Percentiles rank a stretch among this genome's conserved stretches.
Conservation (phyloP, 2,888 invertebrate genomes). For the Nymphalis c-album region DNA sequence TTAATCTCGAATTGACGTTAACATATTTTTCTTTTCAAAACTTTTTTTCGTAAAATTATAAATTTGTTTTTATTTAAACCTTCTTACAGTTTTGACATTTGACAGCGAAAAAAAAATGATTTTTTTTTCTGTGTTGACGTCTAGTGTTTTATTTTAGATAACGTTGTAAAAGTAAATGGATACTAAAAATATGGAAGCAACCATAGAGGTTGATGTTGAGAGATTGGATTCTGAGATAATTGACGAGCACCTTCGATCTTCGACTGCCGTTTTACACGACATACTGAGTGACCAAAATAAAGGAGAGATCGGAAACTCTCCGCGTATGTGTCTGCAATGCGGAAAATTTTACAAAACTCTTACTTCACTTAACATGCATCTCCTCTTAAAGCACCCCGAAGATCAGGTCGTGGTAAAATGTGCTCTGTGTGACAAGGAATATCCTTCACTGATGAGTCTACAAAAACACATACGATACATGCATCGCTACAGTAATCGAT, state of each 20-base stretch:
- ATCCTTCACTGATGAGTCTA: conserved; percentile 60
- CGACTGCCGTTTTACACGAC: conserved; percentile 55
- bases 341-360: conserved; percentile 61
- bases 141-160: neutral
- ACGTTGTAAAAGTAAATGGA: neutral
- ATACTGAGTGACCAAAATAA: conserved; percentile 46
- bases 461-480: conserved; percentile 63
- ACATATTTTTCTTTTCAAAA: neutral
- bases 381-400: conserved; percentile 58
- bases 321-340: conserved; percentile 70
- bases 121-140: conserved; percentile 30
- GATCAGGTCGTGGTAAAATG: conserved; percentile 51
- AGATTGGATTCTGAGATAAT: conserved; percentile 50
- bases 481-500: conserved; percentile 57
- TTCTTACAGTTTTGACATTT: conserved; percentile 1
- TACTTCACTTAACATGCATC: conserved; percentile 57
- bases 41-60: neutral
- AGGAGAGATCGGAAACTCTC: conserved; percentile 36
- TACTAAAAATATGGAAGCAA: conserved; percentile 34
- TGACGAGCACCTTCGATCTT: conserved; percentile 54
- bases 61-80: conserved; percentile 8
- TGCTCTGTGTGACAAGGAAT: conserved; percentile 55
- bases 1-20: neutral
- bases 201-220: conserved; percentile 50
- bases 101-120: conserved; percentile 36